Conservation (phyloP, 2,113 vertebrate species). For the cat (Felis catus) region DNA sequence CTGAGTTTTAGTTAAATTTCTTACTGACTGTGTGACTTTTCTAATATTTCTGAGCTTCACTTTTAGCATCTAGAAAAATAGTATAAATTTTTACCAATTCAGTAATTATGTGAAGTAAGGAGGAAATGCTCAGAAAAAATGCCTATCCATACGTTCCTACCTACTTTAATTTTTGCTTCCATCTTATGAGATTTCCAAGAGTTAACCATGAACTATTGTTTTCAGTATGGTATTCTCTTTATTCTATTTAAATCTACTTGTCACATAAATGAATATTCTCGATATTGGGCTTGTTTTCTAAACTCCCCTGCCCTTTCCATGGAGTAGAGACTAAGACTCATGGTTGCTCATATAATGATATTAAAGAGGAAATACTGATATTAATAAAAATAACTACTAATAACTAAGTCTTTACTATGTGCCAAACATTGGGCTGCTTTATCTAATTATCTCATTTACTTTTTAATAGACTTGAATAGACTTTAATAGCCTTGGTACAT, state of each 20-base stretch:
- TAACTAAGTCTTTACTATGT: neutral
- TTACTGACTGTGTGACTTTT: neutral
- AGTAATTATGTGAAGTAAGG: neutral
- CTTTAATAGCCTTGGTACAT: neutral
- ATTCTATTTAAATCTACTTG: neutral
- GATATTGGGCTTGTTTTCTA: neutral
- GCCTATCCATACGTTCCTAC: rapidly evolving
- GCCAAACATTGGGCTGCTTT: neutral
- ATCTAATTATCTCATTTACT: neutral
- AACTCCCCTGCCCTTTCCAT: neutral
- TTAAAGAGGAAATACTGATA: neutral
- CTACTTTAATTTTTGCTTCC: neutral
- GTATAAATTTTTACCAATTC: neutral
- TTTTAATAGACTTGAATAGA: neutral
- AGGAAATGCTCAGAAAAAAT: neutral
- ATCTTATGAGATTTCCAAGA: neutral
- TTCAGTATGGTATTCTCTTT: neutral
- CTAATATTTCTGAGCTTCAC: neutral
- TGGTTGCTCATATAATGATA: neutral
- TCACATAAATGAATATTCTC: neutral
- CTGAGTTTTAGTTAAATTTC: neutral
- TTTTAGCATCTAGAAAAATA: neutral
- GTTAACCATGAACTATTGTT: neutral
- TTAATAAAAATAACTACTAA: neutral
- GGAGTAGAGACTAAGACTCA: neutral